Evolutionary conservation across 1,140 invertebrate species (phyloP).

Genomic region (Amyelois transitella): DNA sequence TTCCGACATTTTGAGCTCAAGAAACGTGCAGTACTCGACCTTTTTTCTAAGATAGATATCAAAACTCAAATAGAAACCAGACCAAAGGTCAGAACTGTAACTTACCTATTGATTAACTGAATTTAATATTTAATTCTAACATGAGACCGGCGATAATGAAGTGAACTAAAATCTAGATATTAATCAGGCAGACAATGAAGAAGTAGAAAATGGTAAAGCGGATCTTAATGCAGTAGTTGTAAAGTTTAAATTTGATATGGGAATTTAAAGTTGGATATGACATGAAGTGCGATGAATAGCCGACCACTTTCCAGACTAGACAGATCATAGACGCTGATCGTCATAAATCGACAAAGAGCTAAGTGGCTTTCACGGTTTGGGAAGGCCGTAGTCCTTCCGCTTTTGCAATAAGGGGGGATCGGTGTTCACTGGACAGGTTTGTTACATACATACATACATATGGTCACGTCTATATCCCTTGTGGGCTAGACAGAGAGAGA

Average conservation of each 20-base stretch:
- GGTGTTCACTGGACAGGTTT: slow-evolving; percentile 9
- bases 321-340: slow-evolving; percentile 32
- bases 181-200: background rate
- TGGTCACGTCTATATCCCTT: no score
- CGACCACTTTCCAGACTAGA: background rate
- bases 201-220: background rate
- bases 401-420: slow-evolving; percentile 27
- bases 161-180: background rate
- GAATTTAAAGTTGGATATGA: background rate
- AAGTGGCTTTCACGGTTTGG: slow-evolving; percentile 30
- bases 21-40: slow-evolving; percentile 1
- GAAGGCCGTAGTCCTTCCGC: slow-evolving; percentile 10
- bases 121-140: background rate
- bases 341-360: slow-evolving; percentile 35
- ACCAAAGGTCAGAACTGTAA: background rate
- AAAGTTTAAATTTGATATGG: background rate
- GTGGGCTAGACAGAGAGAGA: no score
- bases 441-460: no score
- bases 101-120: background rate
- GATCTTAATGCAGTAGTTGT: background rate
- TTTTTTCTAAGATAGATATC: slow-evolving; percentile 6
- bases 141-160: background rate
- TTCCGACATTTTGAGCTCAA: background rate
- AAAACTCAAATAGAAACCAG: background rate
- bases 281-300: background rate